Percentiles rank a stretch among this genome's conserved stretches.
Conservation (phyloP, 92 coral and sea anemone species). For the Parazoanthus atlanticus region DNA sequence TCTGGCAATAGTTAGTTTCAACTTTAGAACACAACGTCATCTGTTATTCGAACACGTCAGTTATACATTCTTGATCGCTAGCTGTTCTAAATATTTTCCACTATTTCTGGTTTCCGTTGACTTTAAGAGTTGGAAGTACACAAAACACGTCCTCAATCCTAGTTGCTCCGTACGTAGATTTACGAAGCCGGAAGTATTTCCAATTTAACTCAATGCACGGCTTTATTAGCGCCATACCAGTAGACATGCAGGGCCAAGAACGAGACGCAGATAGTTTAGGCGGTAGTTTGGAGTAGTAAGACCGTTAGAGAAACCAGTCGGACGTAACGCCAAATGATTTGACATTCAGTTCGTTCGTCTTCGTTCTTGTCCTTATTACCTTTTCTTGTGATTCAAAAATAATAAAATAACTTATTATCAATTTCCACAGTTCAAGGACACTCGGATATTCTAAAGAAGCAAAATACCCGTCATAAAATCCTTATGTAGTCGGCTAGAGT, state of each 20-base stretch:
- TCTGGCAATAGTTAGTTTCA: too few species aligned
- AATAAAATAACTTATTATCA: too few species aligned
- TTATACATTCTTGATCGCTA: neutral
- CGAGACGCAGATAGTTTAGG: neutral
- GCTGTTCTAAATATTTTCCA: too few species aligned
- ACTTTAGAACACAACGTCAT: too few species aligned
- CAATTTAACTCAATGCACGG: neutral
- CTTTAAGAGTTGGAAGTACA: too few species aligned
- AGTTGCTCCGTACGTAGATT: too few species aligned
- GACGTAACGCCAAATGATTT: neutral
- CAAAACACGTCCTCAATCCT: too few species aligned
- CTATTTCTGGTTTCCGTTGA: too few species aligned
- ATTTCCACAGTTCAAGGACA: neutral
- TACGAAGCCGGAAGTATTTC: neutral
- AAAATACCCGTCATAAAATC: neutral
- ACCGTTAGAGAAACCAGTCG: neutral
- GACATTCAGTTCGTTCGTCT: neutral
- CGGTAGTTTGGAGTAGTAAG: too few species aligned
- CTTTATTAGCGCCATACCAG: neutral
- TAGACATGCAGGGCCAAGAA: neutral
- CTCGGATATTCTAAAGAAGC: neutral
- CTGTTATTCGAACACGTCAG: neutral
- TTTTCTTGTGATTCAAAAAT: neutral
- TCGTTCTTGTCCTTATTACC: neutral
- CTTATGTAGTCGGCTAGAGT: neutral